phyloP scores from a whole-genome alignment of 2,888 invertebrate species.

The Schizaphis graminum region DNA sequence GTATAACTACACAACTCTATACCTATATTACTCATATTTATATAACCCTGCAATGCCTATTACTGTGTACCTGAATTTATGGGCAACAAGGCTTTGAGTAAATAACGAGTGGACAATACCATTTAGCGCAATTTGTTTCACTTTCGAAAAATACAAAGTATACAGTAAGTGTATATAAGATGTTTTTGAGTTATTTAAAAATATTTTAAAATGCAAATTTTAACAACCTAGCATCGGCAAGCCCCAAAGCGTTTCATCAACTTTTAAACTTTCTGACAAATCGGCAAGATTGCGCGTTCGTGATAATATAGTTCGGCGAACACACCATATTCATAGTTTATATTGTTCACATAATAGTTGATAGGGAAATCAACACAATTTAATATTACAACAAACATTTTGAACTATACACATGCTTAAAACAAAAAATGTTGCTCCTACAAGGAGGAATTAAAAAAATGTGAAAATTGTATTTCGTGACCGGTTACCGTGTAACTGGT shows the following conservation, averaged over 20 bases:
- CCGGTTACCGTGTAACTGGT: not conserved
- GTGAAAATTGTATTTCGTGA: not conserved
- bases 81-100: conserved; percentile 45
- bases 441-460: not conserved
- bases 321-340: not conserved
- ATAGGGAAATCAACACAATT: not conserved
- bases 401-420: not conserved
- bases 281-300: not conserved
- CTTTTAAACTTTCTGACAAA: not conserved
- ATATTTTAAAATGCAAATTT: not conserved
- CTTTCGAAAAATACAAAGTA: not conserved
- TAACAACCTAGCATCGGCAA: not conserved
- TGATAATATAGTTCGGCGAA: not conserved
- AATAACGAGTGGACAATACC: conserved; percentile 48
- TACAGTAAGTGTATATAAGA: not conserved
- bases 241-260: not conserved
- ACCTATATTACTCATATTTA: not conserved
- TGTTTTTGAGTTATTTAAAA: not conserved
- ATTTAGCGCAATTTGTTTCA: conserved; percentile 43
- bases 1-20: not conserved
- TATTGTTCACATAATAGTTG: too few relatives aligned
- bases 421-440: not conserved
- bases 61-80: conserved; percentile 45
- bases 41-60: not conserved
- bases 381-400: not conserved